Evolutionary conservation across 2,113 vertebrate genomes (phyloP).

Genomic region (Scartelaos histophorus): DNA sequence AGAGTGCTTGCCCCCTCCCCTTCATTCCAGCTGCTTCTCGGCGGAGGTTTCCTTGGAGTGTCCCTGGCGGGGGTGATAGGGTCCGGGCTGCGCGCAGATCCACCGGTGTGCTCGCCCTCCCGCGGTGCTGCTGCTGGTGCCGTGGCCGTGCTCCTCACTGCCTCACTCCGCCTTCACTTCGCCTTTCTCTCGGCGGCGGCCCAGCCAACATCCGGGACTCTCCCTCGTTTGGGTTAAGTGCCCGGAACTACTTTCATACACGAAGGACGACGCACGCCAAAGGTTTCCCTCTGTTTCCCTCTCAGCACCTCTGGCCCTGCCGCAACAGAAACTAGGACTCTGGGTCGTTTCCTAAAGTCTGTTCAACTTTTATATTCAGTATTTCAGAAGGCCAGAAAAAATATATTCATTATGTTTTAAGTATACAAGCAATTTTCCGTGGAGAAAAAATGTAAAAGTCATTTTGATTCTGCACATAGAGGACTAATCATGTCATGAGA

Average conservation of each 20-base stretch:
- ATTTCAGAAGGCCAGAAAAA: not conserved
- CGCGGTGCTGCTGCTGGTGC: slow-evolving; percentile 39
- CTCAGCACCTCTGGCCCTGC: slow-evolving; percentile 61
- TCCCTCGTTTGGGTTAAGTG: slow-evolving; percentile 57
- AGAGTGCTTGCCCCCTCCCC: slow-evolving; percentile 64
- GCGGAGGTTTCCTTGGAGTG: slow-evolving; percentile 49
- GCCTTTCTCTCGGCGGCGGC: slow-evolving; percentile 77
- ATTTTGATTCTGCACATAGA: not conserved
- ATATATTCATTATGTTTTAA: not conserved
- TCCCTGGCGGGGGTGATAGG: slow-evolving; percentile 48
- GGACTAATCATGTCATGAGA: not conserved
- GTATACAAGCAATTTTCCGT: not conserved
- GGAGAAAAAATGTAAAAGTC: not conserved
- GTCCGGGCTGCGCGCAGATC: slow-evolving; percentile 68
- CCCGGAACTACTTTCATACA: slow-evolving; percentile 81
- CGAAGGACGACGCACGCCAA: slow-evolving; percentile 46
- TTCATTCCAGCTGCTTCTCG: slow-evolving; percentile 61
- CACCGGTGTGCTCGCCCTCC: slow-evolving; percentile 64
- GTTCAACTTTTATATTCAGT: not conserved
- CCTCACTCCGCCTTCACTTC: slow-evolving; percentile 79
- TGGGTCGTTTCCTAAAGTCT: not conserved
- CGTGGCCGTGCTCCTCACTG: slow-evolving; percentile 68
- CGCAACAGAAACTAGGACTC: slow-evolving; percentile 75
- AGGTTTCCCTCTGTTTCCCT: slow-evolving; percentile 21
- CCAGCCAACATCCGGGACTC: slow-evolving; percentile 82